Percentiles rank a stretch among this genome's conserved stretches.
Conservation (phyloP, 2,888 invertebrate genomes). For the Tinea semifulvella region DNA sequence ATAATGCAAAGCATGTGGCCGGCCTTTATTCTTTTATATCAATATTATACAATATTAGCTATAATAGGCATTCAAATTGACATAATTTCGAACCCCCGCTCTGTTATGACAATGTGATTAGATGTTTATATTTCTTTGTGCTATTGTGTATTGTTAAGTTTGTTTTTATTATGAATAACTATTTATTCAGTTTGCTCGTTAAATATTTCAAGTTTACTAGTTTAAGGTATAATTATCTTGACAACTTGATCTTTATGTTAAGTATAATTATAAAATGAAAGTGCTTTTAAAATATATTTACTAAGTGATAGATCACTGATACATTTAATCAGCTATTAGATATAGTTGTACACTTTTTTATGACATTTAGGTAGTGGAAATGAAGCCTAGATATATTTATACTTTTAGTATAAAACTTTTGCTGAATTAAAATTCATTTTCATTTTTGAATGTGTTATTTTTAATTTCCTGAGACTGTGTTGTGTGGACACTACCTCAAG, state of each 20-base stretch:
- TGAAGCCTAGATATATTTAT: conserved; percentile 67
- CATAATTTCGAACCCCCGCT: conserved; percentile 18
- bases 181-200: conserved; percentile 68
- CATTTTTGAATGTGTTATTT: conserved; percentile 45
- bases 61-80: conserved; percentile 40
- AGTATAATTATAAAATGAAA: conserved; percentile 58
- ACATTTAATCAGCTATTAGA: conserved; percentile 67
- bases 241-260: conserved; percentile 62
- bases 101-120: conserved; percentile 55
- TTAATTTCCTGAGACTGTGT: conserved; percentile 8
- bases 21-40: conserved; percentile 3
- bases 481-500: conserved; percentile 1
- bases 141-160: conserved; percentile 66
- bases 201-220: conserved; percentile 66
- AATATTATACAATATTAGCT: conserved; percentile 9
- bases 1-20: conserved; percentile 43
- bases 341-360: conserved; percentile 67
- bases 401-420: conserved; percentile 68
- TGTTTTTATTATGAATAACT: conserved; percentile 64
- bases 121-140: conserved; percentile 65
- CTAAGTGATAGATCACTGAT: conserved; percentile 63
- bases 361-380: conserved; percentile 66
- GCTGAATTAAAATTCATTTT: conserved; percentile 68
- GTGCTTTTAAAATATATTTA: conserved; percentile 66
- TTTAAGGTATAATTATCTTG: conserved; percentile 60